Evolutionary conservation across 2,113 vertebrate genomes (phyloP), one percentile per base, ranked within the genome.

Genomic region (Chlorodrepanis virens): DNA sequence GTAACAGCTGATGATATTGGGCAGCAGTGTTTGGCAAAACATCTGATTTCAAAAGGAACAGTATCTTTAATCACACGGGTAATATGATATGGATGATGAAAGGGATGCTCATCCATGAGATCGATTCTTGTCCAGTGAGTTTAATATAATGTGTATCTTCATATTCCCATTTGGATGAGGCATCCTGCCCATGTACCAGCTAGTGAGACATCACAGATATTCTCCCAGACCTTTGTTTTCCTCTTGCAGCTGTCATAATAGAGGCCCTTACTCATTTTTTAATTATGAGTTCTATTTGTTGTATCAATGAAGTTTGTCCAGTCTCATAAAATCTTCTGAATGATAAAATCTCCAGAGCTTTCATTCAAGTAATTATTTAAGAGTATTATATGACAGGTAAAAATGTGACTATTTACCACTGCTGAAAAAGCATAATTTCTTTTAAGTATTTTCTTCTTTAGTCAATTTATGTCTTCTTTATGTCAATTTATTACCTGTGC

Each of bases 21-120:
- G 57, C 89, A 94, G 39, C 49, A 82, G 28, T 68, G 50, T 78
- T 87, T 94, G 93, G 65, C 80, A 81, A 94, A 94, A 87, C 9
- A 68, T 78, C n/a, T 89, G 44, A 91, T 78, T 94, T 90, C 35
- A 67, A 84, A 87, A 84, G 60, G 45, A 91, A 60, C 35, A 64
- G 64, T 83, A 75, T n/a, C 70, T 94, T 68, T 94, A 92, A 87
- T 91, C 69, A 53, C 42, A 56, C 49, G 44, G 35, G 29, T 81
- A 68, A 82, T 68, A n/a, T 59, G 42, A 74, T 95, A 78, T 3
- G 14, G 72, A n/a, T 81, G 59, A 86, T 81, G 56, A 86, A 86
- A 92, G 39, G 21, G 37, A 68, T 76, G 39, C 74, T 94, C 4
- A 3, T 80, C 27, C 25, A n/a, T 14, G 23, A 76, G 70, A 88